Percentiles rank a stretch among this genome's conserved stretches.
These are phyloP conservation scores for Zelleria hepariella DNA, from an alignment of 2,888 invertebrate species.

Conservation along the genomic window DNA sequence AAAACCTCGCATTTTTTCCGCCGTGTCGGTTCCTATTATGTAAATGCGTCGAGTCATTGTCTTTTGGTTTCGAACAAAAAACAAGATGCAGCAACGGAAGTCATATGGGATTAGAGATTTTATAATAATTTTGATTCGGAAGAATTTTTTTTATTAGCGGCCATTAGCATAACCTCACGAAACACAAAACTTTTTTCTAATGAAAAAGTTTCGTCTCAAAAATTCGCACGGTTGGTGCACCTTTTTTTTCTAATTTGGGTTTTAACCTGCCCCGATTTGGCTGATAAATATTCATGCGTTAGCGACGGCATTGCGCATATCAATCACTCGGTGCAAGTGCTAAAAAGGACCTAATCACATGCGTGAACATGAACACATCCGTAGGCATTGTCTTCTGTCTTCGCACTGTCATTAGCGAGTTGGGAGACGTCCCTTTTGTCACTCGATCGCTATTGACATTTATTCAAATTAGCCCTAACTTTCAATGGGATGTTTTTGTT, in stretches of 20 bases:
- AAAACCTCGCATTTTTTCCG: conserved; percentile 32
- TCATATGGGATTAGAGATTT: conserved; percentile 37
- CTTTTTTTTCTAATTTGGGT: conserved; percentile 29
- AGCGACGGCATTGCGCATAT: conserved; percentile 61
- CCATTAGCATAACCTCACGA: conserved; percentile 3
- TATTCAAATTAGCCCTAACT: conserved; percentile 44
- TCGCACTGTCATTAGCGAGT: conserved; percentile 59
- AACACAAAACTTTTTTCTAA: conserved; percentile 17
- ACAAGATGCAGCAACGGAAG: conserved; percentile 36
- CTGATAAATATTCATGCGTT: conserved; percentile 61
- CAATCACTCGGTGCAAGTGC: conserved; percentile 58
- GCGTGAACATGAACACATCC: conserved; percentile 58
- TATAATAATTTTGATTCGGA: conserved; percentile 26
- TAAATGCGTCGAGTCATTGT: conserved; percentile 63
- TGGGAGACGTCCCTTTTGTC: conserved; percentile 10
- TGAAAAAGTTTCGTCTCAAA: conserved; percentile 12
- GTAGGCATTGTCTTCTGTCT: conserved; percentile 43
- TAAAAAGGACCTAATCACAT: conserved; percentile 60
- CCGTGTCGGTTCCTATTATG: conserved; percentile 45
- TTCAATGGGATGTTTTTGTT: conserved; percentile 64
- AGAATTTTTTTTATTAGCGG: not conserved
- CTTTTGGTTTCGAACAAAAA: conserved; percentile 28
- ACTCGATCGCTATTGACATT: conserved; percentile 17
- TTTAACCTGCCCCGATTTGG: conserved; percentile 43
- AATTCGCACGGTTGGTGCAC: conserved; percentile 55